phyloP scores from a whole-genome alignment of 2,797 vertebrate genomes.

The Sphaeramia orbicularis region DNA sequence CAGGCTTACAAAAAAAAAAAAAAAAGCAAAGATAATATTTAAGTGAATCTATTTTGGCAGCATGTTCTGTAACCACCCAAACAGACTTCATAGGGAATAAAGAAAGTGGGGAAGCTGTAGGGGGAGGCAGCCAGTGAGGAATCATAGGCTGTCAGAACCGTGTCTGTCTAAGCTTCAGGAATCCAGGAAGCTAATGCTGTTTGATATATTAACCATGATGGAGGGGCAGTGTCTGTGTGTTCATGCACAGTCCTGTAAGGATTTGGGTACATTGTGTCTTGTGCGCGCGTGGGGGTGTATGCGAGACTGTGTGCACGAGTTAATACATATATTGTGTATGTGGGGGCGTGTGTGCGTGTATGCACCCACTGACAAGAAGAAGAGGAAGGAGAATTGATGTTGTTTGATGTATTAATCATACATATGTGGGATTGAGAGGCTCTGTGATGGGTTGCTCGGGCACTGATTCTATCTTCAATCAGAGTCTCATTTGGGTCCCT shows the following conservation, averaged over 20 bases:
- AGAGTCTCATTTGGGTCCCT: constrained; percentile 77
- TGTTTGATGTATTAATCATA: constrained; percentile 87
- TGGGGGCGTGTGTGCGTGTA: constrained; percentile 13
- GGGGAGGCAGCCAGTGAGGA: constrained; percentile 70
- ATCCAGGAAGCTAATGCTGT: constrained; percentile 85
- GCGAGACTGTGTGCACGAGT: constrained; percentile 3
- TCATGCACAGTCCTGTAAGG: constrained; percentile 67
- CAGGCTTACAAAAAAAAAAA: constrained; percentile 75
- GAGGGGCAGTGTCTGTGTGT: constrained; percentile 75
- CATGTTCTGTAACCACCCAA: constrained; percentile 79
- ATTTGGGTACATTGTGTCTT: constrained; percentile 67
- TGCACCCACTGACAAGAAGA: constrained; percentile 59
- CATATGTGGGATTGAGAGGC: constrained; percentile 80
- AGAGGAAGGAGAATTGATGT: constrained; percentile 73
- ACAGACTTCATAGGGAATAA: constrained; percentile 80
- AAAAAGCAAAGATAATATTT: constrained; percentile 76
- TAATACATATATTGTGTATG: constrained; percentile 6
- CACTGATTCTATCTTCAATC: constrained; percentile 80
- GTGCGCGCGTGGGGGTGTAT: constrained; percentile 3
- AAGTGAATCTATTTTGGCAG: constrained; percentile 81
- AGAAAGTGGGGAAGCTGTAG: constrained; percentile 70
- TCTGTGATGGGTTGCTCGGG: constrained; percentile 72
- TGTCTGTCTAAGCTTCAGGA: constrained; percentile 85
- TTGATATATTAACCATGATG: constrained; percentile 89
- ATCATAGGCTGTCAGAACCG: constrained; percentile 81